Base-by-base conservation (phyloP, 2,797 vertebrate genomes). In the Enteromius trimaculatus region DNA sequence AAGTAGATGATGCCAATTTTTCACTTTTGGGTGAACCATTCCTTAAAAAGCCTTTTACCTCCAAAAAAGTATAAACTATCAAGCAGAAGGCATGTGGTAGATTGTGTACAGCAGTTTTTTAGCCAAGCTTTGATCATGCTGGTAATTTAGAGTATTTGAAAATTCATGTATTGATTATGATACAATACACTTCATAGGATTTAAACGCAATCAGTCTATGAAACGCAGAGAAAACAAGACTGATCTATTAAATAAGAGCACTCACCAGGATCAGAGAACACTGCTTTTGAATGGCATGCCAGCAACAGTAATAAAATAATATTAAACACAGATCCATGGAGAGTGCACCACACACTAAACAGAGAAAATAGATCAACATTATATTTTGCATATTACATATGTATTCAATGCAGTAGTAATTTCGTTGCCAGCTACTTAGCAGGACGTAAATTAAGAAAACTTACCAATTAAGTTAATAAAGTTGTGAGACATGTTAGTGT, bases 201-300 rank as follows among this genome's bases (percentile, higher is more conserved):
- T 64, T 26, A 62, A 64, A 64, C 14, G 68, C 19, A 17, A 64
- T 21, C 26, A 21, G 23, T 58, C 51, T 31, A 34, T 47, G 19
- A 39, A 23, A n/a, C 42, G 1, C 3, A 10, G 2, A 64, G 19
- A 76, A 58, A 47, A 60, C 1, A 0, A 23, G 4, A 49, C 17
- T 13, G 19, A 16, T 11, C 26, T 4, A 42, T 47, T 26, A 76
- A 76, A 64, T 49, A 51, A 62, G 58, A 72, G 23, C 34, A 86
- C 94, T 90, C 58, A 96, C 95, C 95, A 6, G 95, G 96, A 85
- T 96, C 95, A 1, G 95, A 95, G 89, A 96, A 94, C 49, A 96
- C 95, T 0, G 96, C 96, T 71, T 95, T 95, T 21, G 92, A 90
- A 90, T 96, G 95, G 70, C 94, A 96, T 87, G 94, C 93, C 29